Evolutionary conservation across 1,140 invertebrate species (phyloP), one percentile per base, ranked within the genome.

Genomic region (Dinoponera quadriceps): DNA sequence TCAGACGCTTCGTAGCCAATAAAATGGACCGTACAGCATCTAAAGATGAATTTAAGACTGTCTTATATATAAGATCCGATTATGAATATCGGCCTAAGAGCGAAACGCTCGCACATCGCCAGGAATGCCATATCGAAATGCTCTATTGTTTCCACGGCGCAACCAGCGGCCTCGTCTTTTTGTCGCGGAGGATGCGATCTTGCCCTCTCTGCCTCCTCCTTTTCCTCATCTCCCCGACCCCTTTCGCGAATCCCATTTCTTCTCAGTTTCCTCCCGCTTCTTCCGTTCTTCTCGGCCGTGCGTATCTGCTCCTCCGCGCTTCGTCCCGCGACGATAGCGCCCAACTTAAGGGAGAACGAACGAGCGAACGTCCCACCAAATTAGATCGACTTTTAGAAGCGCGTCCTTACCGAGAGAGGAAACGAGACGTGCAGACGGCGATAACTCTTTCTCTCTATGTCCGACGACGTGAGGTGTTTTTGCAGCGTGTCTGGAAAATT

Each of bases 121-220:
- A 62, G 55, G 80, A 82, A 60, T 82, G 71, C 80, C 80, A 82
- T n/a, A n/a, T 63, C 38, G 72, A 25, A 82, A 78, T 66, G 57
- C 69, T 60, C 66, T 57, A 51, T 72, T 71, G 86, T 78, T 85
- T 71, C 51, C 81, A 57, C 55, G 55, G 81, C 75, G 77, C 73
- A n/a, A n/a, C n/a, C 7, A 71, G 82, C 83, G 54, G 66, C 83
- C 72, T 44, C 60, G 72, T 51, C 65, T 88, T 87, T 87, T 90
- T 89, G 68, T 80, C 68, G 73, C 81, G 72, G 55, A 71, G 81
- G 75, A 82, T 86, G 83, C 84, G 65, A 18, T 60, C 25, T 54
- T 16, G 38, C 54, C 38, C 13, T 62, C 51, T 29, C 77, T 38
- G 51, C 73, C 44, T 74, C 44, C 20, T 20, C 9, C 33, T 54